Evolutionary conservation across 2,113 vertebrate species (phyloP).

Genomic region (Hippolais icterina): DNA sequence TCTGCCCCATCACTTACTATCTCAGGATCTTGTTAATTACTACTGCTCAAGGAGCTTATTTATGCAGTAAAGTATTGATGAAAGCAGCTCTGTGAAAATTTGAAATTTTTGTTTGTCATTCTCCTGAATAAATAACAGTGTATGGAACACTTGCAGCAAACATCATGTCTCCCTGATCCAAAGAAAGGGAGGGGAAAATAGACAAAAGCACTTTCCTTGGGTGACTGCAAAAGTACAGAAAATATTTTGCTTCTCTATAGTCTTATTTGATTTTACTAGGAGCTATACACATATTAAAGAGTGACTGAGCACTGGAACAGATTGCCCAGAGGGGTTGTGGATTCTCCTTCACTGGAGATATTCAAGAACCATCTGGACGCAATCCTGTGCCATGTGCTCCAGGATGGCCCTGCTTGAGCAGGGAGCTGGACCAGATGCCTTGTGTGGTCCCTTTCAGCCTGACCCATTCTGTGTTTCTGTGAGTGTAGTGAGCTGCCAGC

Average conservation of each 20-base stretch:
- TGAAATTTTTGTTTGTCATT: not conserved
- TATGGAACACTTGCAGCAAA: not conserved
- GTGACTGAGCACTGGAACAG: not conserved
- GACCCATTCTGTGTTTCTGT: not conserved
- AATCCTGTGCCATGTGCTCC: not conserved
- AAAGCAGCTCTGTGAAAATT: not conserved
- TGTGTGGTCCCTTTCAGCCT: not conserved
- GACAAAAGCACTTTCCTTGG: not conserved
- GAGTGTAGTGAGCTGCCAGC: not conserved
- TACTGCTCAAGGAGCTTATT: not conserved
- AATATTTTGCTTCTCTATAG: not conserved
- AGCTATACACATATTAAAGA: not conserved
- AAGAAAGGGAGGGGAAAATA: not conserved
- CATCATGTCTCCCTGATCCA: accelerated
- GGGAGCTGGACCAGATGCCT: not conserved
- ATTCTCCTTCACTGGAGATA: not conserved
- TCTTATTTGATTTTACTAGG: not conserved
- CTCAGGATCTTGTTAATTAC: not conserved
- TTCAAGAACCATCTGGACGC: not conserved
- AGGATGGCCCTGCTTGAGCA: not conserved
- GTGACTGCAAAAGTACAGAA: not conserved
- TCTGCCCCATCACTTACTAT: not conserved
- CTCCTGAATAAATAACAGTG: not conserved
- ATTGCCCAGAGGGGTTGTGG: not conserved
- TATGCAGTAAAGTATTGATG: not conserved